phyloP scores from a whole-genome alignment of 2,888 invertebrate species.

The Idaea straminata region DNA sequence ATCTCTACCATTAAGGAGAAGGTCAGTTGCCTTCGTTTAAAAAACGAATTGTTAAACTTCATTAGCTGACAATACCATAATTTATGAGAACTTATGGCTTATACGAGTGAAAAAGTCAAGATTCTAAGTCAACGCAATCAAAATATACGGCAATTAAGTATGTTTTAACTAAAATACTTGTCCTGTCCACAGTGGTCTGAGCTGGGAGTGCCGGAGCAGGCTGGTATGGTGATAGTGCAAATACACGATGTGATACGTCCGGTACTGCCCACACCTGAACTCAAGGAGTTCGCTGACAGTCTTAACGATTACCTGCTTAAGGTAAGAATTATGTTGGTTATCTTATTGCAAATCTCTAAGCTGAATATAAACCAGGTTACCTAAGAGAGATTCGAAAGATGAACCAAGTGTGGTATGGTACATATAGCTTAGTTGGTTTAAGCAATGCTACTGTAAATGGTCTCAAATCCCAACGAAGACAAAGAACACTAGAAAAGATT shows the following conservation, averaged over 20 bases:
- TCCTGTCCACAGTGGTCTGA: constrained; percentile 51
- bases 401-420: no score
- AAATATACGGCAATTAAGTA: not conserved
- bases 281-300: constrained; percentile 80
- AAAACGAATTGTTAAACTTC: no score
- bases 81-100: no score
- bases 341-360: not conserved
- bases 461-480: no score
- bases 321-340: constrained; percentile 52
- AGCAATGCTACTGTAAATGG: no score
- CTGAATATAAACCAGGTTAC: not conserved
- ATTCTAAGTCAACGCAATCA: not conserved
- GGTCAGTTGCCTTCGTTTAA: constrained; percentile 33
- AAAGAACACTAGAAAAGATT: no score
- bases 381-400: not conserved
- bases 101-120: no score
- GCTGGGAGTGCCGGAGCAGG: constrained; percentile 79
- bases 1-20: constrained; percentile 59
- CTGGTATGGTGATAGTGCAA: constrained; percentile 77
- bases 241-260: constrained; percentile 77
- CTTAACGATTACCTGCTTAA: constrained; percentile 82
- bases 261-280: constrained; percentile 82
- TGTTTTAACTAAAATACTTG: not conserved
- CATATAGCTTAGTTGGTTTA: no score
- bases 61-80: no score